Evolutionary conservation across 2,113 vertebrate genomes (phyloP), one percentile per base, ranked within the genome.

Genomic region (Proterorhinus semilunaris): DNA sequence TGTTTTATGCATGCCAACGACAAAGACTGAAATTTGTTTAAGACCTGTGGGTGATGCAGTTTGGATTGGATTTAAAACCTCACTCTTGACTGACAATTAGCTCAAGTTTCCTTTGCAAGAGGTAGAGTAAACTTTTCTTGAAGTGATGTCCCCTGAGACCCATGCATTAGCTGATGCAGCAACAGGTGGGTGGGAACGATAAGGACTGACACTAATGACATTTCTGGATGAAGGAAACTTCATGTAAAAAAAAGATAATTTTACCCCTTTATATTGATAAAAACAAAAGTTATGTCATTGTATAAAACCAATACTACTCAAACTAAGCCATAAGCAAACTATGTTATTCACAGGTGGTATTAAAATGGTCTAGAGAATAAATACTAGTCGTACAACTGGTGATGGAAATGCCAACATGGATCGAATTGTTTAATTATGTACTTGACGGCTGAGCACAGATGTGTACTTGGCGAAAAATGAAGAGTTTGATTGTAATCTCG

Each of bases 131-230:
- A 73, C 67, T 74, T 84, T 86, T 80, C 68, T 61, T 70, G 64
- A 75, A 68, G 75, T 66, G 12, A 51, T 79, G 53, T 36, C 80
- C 79, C 82, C 69, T 50, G 86, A 82, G 86, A 86, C 73, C 69
- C 17, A 65, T 67, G 27, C 67, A 79, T 74, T 81, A 74, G 66
- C 74, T 52, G 76, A 51, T 66, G 62, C 59, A 72, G 75, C 46
- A 86, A 88, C 86, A 89, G 84, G 87, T 88, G 85, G 70, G 86
- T 72, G 67, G 70, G 62, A 80, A 78, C 47, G 69, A 65, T 71
- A 69, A 80, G 45, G 21, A 48, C 66, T 71, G 1, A 7, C 44
- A 64, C 44, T 53, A 68, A 69, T 69, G 55, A 72, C 72, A 50
- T 54, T 65, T 50, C 75, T 80, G 54, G 46, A 15, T 64, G 54